Evolutionary conservation across 92 coral and sea anemone genomes (phyloP).

Genomic region (Porites rus): DNA sequence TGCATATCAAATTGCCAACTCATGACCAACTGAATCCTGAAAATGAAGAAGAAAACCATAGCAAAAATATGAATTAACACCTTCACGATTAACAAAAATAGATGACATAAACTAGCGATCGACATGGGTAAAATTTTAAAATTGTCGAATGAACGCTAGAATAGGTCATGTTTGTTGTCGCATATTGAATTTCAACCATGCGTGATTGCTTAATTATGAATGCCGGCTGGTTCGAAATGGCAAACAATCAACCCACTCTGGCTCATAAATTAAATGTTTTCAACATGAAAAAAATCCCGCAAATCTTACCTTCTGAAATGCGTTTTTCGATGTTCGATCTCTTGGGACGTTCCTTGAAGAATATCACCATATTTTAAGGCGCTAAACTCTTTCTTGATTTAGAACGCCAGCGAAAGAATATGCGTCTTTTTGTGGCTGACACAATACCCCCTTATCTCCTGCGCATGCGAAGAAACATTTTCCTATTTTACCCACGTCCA

Average conservation of each 20-base stretch:
- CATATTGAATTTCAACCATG: slow-evolving; percentile 71
- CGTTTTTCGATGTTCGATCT: slow-evolving; percentile 3
- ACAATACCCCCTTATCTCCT: slow-evolving; percentile 7
- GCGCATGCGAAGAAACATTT: slow-evolving; percentile 49
- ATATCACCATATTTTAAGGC: neutral
- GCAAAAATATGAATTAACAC: neutral
- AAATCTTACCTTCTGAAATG: slow-evolving; percentile 15
- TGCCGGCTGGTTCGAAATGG: slow-evolving; percentile 41
- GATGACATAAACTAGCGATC: neutral
- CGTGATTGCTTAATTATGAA: slow-evolving; percentile 63
- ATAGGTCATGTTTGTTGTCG: slow-evolving; percentile 4
- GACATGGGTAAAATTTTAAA: neutral
- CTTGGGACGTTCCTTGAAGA: neutral
- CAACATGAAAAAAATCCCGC: neutral
- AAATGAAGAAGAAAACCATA: neutral
- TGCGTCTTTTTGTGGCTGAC: slow-evolving; percentile 18
- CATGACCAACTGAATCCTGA: neutral
- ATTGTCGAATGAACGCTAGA: neutral
- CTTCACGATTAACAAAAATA: neutral
- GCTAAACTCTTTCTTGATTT: slow-evolving; percentile 10
- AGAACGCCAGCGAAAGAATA: neutral
- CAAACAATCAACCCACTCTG: slow-evolving; percentile 34
- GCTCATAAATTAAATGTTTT: slow-evolving; percentile 21
- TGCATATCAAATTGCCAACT: neutral
- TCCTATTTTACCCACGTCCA: neutral